These are phyloP conservation scores for Drosophila meridionalis DNA, from an alignment of 2,888 invertebrate genomes.

Conservation along the genomic window DNA sequence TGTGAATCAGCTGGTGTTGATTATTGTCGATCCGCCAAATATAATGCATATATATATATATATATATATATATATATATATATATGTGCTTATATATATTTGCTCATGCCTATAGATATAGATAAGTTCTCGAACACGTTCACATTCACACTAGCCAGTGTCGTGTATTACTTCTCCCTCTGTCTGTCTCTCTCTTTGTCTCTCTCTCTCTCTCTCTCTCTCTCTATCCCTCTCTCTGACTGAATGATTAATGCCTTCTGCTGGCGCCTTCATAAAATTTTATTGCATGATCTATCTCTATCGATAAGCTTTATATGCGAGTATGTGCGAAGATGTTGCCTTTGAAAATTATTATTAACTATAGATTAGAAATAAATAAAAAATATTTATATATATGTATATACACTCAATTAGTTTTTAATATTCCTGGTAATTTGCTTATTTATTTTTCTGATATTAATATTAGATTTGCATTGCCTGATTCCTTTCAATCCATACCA, in stretches of 20 bases:
- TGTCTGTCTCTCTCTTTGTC: constrained; percentile 11
- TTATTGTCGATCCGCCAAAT: constrained; percentile 34
- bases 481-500: neutral
- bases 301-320: constrained; percentile 17
- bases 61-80: neutral
- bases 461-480: neutral
- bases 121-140: constrained; percentile 32
- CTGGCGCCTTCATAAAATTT: constrained; percentile 64
- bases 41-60: neutral
- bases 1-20: constrained; percentile 61
- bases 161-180: neutral
- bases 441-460: neutral
- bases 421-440: neutral
- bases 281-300: constrained; percentile 52
- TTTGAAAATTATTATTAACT: neutral
- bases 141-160: constrained; percentile 1
- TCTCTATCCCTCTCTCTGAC: constrained; percentile 8
- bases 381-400: neutral
- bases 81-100: neutral
- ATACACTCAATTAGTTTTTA: neutral
- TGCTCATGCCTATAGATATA: constrained; percentile 17
- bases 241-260: constrained; percentile 40
- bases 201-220: constrained; percentile 18
- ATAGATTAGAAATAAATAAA: neutral
- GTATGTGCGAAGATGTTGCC: neutral